Conservation (phyloP, 1,140 invertebrate species). For the Aradophagus sp. region DNA sequence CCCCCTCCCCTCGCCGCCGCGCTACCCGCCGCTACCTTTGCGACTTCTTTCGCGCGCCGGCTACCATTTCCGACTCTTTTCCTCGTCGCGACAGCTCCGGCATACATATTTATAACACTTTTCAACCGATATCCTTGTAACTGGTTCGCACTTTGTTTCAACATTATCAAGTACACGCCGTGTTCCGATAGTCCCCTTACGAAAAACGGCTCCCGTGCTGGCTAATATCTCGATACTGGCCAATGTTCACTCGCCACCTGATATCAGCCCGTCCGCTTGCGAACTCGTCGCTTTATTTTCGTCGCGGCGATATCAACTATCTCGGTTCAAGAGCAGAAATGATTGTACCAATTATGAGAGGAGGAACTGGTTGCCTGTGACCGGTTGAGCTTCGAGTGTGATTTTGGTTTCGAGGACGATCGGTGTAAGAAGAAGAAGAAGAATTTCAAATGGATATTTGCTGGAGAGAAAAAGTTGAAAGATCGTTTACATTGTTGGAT, state of each 20-base stretch:
- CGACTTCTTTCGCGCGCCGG: conserved; percentile 13
- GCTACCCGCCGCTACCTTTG: conserved; percentile 30
- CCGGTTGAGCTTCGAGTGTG: too few species aligned
- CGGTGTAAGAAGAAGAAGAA: too few species aligned
- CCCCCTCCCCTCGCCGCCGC: conserved; percentile 38
- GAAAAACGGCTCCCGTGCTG: conserved; percentile 62
- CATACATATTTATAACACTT: conserved; percentile 57
- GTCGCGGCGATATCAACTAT: conserved; percentile 26
- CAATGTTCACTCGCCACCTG: conserved; percentile 48
- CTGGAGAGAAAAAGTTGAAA: too few species aligned
- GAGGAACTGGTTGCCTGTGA: conserved; percentile 8
- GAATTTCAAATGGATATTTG: too few species aligned
- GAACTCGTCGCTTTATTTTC: conserved; percentile 19
- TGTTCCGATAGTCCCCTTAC: conserved; percentile 63
- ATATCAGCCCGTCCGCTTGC: conserved; percentile 36
- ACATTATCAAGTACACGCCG: conserved; percentile 70
- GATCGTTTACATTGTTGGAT: too few species aligned
- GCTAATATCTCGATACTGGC: conserved; percentile 52
- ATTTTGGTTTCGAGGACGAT: too few species aligned
- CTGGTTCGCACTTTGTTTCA: conserved; percentile 65
- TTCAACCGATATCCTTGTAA: conserved; percentile 58
- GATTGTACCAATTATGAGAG: conserved; percentile 31
- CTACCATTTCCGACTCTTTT: conserved; percentile 53
- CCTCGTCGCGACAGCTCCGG: conserved; percentile 9
- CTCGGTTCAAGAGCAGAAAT: conserved; percentile 10